Conservation (phyloP, 2,888 invertebrate species). For the Cerastis leucographa region DNA sequence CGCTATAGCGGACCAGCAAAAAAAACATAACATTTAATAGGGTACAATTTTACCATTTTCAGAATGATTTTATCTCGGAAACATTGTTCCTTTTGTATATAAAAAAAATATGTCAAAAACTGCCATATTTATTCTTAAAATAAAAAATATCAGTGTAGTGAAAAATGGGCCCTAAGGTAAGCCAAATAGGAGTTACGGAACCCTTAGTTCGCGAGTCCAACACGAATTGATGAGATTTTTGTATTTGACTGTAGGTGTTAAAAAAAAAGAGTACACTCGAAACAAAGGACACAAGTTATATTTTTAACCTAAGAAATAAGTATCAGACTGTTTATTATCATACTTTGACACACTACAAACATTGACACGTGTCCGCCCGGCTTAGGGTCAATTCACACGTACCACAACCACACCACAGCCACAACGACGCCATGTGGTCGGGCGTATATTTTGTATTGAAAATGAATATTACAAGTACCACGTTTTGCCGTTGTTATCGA, state of each 20-base stretch:
- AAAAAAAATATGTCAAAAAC: background rate
- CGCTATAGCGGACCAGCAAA: background rate
- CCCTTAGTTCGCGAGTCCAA: background rate
- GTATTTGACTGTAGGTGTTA: background rate
- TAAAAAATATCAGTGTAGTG: background rate
- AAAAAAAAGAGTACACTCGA: background rate
- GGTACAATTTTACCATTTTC: background rate
- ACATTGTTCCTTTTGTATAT: background rate
- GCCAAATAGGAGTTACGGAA: background rate
- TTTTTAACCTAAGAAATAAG: slow-evolving; percentile 1
- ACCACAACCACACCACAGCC: too few relatives aligned
- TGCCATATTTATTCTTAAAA: background rate
- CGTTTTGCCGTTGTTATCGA: too few relatives aligned
- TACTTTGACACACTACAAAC: background rate
- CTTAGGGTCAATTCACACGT: too few relatives aligned
- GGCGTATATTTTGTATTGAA: too few relatives aligned
- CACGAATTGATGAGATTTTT: background rate
- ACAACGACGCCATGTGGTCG: too few relatives aligned
- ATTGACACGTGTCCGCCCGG: background rate
- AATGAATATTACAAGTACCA: too few relatives aligned
- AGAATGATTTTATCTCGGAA: background rate
- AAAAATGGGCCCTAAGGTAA: background rate
- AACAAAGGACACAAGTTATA: background rate
- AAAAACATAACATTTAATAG: background rate
- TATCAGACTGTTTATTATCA: background rate